Conservation (phyloP, 2,888 invertebrate species). For the Eupithecia insigniata region DNA sequence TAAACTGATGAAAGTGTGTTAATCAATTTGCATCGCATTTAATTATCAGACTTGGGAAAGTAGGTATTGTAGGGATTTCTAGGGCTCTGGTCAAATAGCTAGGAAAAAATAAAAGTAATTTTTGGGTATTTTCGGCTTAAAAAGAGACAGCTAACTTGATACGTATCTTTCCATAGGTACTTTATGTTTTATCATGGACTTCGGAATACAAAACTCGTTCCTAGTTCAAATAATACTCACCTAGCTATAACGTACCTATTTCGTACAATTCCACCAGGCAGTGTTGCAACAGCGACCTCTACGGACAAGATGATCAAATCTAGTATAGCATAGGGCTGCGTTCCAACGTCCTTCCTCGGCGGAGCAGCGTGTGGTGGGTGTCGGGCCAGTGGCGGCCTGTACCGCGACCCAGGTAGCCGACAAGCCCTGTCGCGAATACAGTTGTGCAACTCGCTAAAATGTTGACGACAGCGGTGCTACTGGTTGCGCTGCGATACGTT, state of each 20-base stretch:
- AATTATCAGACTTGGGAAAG: background rate
- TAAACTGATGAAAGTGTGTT: background rate
- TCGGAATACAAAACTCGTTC: slow-evolving; percentile 1
- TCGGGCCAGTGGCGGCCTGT: slow-evolving; percentile 70
- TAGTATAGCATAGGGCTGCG: slow-evolving; percentile 30
- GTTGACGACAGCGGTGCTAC: slow-evolving; percentile 63
- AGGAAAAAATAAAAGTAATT: background rate
- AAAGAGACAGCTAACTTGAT: background rate
- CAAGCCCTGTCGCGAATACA: slow-evolving; percentile 50
- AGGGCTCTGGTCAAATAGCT: background rate
- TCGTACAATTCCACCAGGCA: slow-evolving; percentile 12
- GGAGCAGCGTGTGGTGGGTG: slow-evolving; percentile 45
- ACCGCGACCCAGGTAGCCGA: slow-evolving; percentile 74
- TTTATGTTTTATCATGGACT: background rate
- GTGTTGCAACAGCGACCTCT: slow-evolving; percentile 31
- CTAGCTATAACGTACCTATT: slow-evolving; percentile 2
- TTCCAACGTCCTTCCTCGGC: slow-evolving; percentile 31
- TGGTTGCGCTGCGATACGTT: slow-evolving; percentile 68
- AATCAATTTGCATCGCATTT: background rate
- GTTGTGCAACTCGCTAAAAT: slow-evolving; percentile 67
- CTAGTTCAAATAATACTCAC: slow-evolving; percentile 4
- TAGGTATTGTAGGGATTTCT: background rate
- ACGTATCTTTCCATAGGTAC: background rate
- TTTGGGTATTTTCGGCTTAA: background rate
- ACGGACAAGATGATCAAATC: slow-evolving; percentile 34